Evolutionary conservation across 1,140 invertebrate genomes (phyloP), one percentile per base, ranked within the genome.

Genomic region (Whitmania pigra): DNA sequence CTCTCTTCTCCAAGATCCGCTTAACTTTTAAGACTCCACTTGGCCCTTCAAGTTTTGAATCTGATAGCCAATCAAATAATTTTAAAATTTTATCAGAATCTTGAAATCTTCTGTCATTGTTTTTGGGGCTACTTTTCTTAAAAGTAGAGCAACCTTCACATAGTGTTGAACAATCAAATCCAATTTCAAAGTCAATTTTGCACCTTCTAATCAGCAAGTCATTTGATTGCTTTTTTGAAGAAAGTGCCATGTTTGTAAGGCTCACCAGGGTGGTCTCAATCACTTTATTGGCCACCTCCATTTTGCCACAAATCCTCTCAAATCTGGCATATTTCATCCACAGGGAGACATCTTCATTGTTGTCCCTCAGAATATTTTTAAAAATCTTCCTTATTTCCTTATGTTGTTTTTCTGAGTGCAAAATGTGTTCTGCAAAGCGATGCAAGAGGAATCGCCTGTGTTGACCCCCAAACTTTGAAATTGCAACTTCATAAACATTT

Each of bases 241-340:
- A 49, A 17, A 11, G 2, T 49, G 43, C 43, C 15, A 17, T n/a
- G 18, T 63, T 63, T 25, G 2, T 7, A 63, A 25, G 22, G 29
- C 15, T 63, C 11, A 20, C 57, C 57, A 22, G 11, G 22, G 57
- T 6, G 6, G 57, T 63, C 22, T 31, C 29, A 20, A 63, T 63
- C 6, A 63, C 57, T 63, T 63, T 63, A 13, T 31, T 25, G 22
- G 57, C 57, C 57, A 63, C 22, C 15, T 63, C 57, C 29, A 63
- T 1, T 25, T 63, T 63, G 57, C 57, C 57, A 63, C 57, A 63
- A 25, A 31, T 7, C 22, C 11, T 25, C 18, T 63, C 57, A 63
- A 63, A 63, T 25, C 57, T 63, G 22, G 57, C 57, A 31, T 63
- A 63, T 31, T 63, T 63, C 57, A 63, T 63, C 57, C 57, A 63